These are phyloP conservation scores for Nyctalus aviator DNA, from an alignment of 2,797 vertebrate genomes.

Conservation along the genomic window DNA sequence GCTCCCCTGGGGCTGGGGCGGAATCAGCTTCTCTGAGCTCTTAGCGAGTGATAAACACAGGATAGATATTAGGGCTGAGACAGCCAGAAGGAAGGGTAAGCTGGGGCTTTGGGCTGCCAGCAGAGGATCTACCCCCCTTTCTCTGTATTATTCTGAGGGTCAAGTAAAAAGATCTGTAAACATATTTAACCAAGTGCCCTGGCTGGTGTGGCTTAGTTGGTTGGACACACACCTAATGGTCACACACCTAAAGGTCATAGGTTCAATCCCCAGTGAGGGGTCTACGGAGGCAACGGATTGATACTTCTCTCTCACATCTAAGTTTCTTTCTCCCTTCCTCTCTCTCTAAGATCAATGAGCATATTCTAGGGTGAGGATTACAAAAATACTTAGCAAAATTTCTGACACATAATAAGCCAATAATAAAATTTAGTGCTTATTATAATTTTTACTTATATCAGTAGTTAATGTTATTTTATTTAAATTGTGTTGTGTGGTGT, in stretches of 20 bases:
- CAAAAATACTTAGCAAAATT: background rate
- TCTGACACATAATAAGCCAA: background rate
- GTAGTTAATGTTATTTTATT: background rate
- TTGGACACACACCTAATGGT: background rate
- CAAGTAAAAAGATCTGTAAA: background rate
- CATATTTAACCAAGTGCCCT: background rate
- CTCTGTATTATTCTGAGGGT: background rate
- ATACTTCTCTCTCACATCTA: background rate
- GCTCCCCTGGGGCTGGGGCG: background rate
- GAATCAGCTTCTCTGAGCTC: background rate
- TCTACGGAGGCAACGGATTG: background rate
- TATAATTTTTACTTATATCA: background rate
- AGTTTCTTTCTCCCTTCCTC: background rate
- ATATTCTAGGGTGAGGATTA: background rate
- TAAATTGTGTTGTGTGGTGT: background rate
- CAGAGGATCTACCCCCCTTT: background rate
- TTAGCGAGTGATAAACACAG: background rate
- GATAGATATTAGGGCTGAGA: background rate
- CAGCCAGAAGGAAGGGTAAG: background rate
- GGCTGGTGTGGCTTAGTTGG: background rate
- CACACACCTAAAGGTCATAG: background rate
- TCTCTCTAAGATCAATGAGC: background rate
- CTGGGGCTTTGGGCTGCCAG: background rate
- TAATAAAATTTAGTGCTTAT: background rate
- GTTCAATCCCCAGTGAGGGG: background rate